Percentiles rank a stretch among this genome's conserved stretches.
Evolutionary conservation across 2,888 invertebrate species (phyloP).

Genomic region (Thereva nobilitata): DNA sequence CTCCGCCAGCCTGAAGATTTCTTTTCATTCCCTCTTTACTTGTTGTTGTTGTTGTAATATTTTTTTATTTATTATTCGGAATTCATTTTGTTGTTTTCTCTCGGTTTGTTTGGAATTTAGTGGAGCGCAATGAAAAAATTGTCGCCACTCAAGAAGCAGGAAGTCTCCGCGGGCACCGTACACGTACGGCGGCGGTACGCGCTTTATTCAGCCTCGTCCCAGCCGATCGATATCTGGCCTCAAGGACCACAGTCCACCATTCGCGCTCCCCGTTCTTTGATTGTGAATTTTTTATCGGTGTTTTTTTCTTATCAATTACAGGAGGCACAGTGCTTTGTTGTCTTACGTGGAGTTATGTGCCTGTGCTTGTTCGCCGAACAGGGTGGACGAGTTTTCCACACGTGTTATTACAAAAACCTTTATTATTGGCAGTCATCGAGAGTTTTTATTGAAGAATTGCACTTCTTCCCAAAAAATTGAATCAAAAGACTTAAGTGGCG

Average conservation of each 20-base stretch:
- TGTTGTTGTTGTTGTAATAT: not conserved
- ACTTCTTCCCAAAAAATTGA: too few relatives aligned
- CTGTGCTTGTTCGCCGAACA: conserved; percentile 14
- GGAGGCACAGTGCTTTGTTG: not conserved
- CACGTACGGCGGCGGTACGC: conserved; percentile 12
- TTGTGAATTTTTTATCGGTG: conserved; percentile 5
- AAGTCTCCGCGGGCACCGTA: conserved; percentile 35
- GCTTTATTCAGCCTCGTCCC: not conserved
- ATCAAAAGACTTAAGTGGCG: too few relatives aligned
- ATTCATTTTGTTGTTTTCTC: not conserved
- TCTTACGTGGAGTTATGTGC: conserved; percentile 18
- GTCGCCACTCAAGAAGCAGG: conserved; percentile 39
- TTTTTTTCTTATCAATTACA: conserved; percentile 1
- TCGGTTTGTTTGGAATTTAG: not conserved
- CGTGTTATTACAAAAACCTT: too few relatives aligned
- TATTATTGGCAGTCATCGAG: too few relatives aligned
- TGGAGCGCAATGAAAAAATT: conserved; percentile 35
- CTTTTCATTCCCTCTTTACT: conserved; percentile 5
- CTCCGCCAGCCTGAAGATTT: conserved; percentile 23
- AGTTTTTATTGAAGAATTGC: too few relatives aligned
- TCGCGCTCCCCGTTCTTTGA: not conserved
- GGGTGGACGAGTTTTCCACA: conserved; percentile 7
- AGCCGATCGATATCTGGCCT: not conserved
- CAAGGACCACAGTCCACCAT: too few relatives aligned
- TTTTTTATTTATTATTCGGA: too few relatives aligned